Evolutionary conservation across 2,113 vertebrate genomes (phyloP), one percentile per base, ranked within the genome.

Genomic region (Microcebus tavaratra): DNA sequence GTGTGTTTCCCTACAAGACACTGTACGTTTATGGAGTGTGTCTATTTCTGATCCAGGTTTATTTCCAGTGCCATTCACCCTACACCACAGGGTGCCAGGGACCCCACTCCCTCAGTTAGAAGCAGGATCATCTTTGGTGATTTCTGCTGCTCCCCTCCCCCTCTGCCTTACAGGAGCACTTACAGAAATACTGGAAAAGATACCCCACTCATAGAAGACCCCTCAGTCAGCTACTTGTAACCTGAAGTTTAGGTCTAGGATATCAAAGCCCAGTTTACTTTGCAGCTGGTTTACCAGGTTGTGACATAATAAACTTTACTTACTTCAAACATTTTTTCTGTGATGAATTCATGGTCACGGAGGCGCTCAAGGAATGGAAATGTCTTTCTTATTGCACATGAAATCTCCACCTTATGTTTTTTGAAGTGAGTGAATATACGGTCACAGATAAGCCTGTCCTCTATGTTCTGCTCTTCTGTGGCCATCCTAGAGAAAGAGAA

Each of bases 321-420:
- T 91, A 98, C 97, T 0, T 95, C 6, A 95, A 86, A 97, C 81
- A 94, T 34, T 70, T 86, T 78, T 3, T 86, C 1, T 17, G 76
- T 93, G 93, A 98, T 98, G 25, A 97, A 15, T 4, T 48, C 88
- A 18, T 53, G 78, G 61, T 98, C 97, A 34, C 94, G 96, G 50
- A 98, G 95, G 25, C 42, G 3, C 34, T 97, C 67, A 27, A 98
- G 25, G 67, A 98, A 97, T 83, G 97, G 97, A 95, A 97, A 98
- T 53, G 85, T 5, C 18, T 45, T 95, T n/a, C 9, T 88, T 68
- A 97, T 96, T 67, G 94, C 96, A 31, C 0, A 5, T 59, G 96
- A 90, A 88, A 98, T 97, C 4, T 59, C 72, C 61, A 96, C 67
- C 93, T 97, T 98, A 8, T 82, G 0, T 75, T 2, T 73, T 91